Conservation (phyloP, 2,113 vertebrate species). For the Camelus dromedarius region DNA sequence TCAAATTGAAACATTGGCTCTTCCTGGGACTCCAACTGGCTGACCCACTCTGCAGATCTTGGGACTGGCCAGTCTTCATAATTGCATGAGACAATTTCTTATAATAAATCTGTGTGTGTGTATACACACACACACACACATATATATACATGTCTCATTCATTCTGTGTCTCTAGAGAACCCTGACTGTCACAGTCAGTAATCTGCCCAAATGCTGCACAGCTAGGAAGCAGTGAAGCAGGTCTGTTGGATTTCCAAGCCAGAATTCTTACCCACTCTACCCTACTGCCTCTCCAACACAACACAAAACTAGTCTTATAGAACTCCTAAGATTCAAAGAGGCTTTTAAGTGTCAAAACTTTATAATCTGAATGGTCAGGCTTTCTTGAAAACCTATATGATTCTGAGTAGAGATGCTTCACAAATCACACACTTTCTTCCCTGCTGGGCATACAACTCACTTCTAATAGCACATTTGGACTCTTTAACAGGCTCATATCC, state of each 20-base stretch:
- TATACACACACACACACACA: too few relatives aligned
- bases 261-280: background rate
- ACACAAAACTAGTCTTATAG: background rate
- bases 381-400: constrained; percentile 64
- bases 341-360: background rate
- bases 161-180: background rate
- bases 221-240: background rate
- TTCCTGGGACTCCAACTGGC: background rate
- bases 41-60: background rate
- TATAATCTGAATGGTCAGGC: constrained; percentile 35
- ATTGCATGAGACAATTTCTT: background rate
- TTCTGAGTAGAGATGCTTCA: constrained; percentile 70
- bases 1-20: background rate
- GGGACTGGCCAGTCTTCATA: background rate
- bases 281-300: background rate
- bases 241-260: background rate
- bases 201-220: background rate
- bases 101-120: background rate
- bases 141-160: too few relatives aligned
- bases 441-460: constrained; percentile 72
- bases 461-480: constrained; percentile 75
- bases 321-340: constrained; percentile 41
- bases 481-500: constrained; percentile 76
- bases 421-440: constrained; percentile 75
- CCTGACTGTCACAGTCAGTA: background rate